These are phyloP conservation scores for Drosophila kikkawai DNA, from an alignment of 1,140 invertebrate species.

Conservation along the genomic window DNA sequence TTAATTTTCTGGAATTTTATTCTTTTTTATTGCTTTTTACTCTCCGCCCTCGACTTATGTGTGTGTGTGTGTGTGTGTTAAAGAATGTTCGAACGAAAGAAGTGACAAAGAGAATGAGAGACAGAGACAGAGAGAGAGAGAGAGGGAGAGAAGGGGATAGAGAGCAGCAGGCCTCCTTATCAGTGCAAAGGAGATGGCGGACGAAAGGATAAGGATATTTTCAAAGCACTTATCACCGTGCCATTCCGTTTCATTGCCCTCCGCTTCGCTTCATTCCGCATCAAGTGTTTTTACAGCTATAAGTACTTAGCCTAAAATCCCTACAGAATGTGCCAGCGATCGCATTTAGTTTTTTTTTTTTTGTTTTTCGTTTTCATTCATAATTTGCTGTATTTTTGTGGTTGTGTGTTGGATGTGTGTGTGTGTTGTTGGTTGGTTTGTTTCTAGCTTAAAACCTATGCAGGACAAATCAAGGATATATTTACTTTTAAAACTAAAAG, in stretches of 20 bases:
- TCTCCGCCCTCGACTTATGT: conserved; percentile 20
- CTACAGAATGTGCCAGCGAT: conserved; percentile 45
- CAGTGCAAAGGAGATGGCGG: conserved; percentile 1
- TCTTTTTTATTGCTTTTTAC: conserved; percentile 46
- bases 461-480: conserved; percentile 27
- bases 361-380: conserved; percentile 4
- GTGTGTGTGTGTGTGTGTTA: conserved; percentile 8
- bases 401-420: conserved; percentile 24
- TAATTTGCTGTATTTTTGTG: conserved; percentile 28
- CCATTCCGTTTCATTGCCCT: conserved; percentile 8
- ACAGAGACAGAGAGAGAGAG: neutral
- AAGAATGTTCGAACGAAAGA: conserved; percentile 15
- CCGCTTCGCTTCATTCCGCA: conserved; percentile 2
- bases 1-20: conserved; percentile 33
- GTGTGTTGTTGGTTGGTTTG: neutral
- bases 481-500: conserved; percentile 5
- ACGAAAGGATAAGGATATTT: conserved; percentile 18
- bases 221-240: conserved; percentile 32
- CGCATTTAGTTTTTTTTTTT: conserved; percentile 8
- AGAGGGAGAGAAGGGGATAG: conserved; percentile 1
- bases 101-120: neutral
- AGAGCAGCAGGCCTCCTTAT: conserved; percentile 12
- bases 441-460: conserved; percentile 31
- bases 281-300: conserved; percentile 21
- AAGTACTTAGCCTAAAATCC: conserved; percentile 38